Evolutionary conservation across 2,888 invertebrate genomes (phyloP).

Genomic region (Thysanoteuthis rhombus): DNA sequence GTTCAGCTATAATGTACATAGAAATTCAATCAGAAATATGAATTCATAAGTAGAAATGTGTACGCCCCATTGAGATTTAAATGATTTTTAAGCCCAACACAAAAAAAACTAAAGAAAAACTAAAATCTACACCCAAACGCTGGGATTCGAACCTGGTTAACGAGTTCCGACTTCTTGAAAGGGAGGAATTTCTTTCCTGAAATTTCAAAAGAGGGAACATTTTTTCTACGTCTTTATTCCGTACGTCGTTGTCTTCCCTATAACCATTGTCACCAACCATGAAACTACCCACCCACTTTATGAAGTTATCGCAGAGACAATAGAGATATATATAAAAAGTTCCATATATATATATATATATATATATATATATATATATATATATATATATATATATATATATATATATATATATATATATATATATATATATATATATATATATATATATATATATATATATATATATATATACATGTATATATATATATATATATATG

Average conservation of each 20-base stretch:
- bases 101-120: not conserved
- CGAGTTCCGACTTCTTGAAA: not conserved
- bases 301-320: not conserved
- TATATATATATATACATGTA: no score
- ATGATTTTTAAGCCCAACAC: no score
- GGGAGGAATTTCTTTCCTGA: not conserved
- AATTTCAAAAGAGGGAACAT: not conserved
- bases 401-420: no score
- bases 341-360: no score
- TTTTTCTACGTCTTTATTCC: not conserved
- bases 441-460: no score
- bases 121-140: not conserved
- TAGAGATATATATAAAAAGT: no score
- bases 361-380: no score
- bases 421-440: no score
- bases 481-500: no score
- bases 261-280: not conserved
- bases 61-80: no score
- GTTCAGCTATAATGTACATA: not conserved
- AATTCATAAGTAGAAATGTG: not conserved
- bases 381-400: no score
- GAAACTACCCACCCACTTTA: not conserved
- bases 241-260: not conserved
- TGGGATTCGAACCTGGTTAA: not conserved
- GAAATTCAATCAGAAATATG: not conserved